Evolutionary conservation across 2,113 vertebrate species (phyloP).

Genomic region (Odocoileus virginianus): DNA sequence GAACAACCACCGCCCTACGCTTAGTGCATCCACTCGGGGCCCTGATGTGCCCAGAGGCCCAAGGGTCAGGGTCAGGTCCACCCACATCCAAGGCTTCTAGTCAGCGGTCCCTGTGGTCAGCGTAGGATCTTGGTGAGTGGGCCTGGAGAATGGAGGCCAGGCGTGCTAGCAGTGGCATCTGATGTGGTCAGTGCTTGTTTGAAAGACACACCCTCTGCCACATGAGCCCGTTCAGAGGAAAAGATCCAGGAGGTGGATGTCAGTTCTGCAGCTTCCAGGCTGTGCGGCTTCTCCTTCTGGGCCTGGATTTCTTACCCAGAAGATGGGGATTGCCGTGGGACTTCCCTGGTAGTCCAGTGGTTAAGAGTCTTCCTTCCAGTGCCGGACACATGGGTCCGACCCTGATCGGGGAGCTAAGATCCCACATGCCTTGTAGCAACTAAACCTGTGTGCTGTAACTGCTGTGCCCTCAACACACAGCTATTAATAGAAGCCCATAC

Average conservation of each 20-base stretch:
- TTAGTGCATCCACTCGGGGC: background rate
- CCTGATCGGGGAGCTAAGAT: background rate
- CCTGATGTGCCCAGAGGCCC: background rate
- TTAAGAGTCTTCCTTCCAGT: background rate
- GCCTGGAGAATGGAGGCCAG: background rate
- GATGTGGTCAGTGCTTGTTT: background rate
- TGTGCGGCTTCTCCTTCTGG: background rate
- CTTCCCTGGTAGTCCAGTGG: background rate
- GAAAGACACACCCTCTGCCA: background rate
- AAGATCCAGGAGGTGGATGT: background rate
- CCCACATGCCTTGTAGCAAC: background rate
- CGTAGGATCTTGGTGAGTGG: accelerated
- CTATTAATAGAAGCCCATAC: background rate
- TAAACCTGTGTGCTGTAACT: background rate
- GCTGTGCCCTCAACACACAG: background rate
- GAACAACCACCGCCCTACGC: background rate
- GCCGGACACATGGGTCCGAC: background rate
- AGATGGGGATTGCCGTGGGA: background rate
- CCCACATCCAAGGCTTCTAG: background rate
- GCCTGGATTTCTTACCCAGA: background rate
- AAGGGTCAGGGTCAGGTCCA: background rate
- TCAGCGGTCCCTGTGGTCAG: background rate
- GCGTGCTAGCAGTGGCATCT: accelerated
- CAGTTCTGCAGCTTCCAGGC: background rate
- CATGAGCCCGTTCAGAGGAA: background rate